phyloP scores from a whole-genome alignment of 2,797 vertebrate genomes.

The Bradypus variegatus region DNA sequence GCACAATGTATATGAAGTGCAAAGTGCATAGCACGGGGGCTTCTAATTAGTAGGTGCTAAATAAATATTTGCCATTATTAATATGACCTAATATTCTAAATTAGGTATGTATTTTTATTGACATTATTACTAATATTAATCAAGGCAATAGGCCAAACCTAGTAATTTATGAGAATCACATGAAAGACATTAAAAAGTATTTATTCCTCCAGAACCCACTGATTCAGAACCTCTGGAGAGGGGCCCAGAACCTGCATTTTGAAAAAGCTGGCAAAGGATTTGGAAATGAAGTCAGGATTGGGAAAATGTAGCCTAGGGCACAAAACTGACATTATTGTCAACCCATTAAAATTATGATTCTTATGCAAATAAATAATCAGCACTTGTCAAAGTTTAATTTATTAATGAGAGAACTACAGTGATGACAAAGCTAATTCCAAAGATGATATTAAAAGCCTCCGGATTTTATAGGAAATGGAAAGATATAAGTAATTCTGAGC shows the following conservation, averaged over 20 bases:
- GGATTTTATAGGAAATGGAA: neutral
- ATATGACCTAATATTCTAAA: neutral
- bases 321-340: neutral
- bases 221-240: neutral
- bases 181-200: neutral
- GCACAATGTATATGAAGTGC: neutral
- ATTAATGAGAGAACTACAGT: neutral
- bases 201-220: neutral
- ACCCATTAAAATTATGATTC: neutral
- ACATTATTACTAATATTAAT: neutral
- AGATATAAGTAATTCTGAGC: neutral
- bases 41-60: neutral
- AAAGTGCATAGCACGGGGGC: neutral
- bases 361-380: neutral
- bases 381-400: neutral
- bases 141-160: constrained; percentile 1
- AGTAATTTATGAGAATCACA: neutral
- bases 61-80: neutral
- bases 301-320: neutral
- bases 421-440: neutral
- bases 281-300: neutral
- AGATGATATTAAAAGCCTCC: neutral
- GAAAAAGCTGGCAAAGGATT: neutral
- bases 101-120: neutral
- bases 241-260: neutral